Conservation (phyloP, 1,140 invertebrate species). For the Sogatella furcifera region DNA sequence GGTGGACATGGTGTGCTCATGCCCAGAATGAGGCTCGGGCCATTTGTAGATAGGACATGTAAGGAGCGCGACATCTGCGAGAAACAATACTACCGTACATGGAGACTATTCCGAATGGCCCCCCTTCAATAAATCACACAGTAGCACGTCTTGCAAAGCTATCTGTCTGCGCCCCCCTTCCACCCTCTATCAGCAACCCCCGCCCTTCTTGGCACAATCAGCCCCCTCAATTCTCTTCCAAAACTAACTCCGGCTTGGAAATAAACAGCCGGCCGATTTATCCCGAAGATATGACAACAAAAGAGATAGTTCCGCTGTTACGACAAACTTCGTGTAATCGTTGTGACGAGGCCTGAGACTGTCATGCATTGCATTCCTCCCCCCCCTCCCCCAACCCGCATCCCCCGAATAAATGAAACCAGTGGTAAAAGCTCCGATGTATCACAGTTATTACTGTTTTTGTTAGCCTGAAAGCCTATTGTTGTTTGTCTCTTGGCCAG, state of each 20-base stretch:
- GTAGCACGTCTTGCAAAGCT: too few relatives aligned
- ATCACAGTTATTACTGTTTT: too few relatives aligned
- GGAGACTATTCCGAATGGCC: too few relatives aligned
- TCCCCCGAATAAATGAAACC: too few relatives aligned
- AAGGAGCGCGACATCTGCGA: neutral
- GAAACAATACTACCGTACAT: neutral
- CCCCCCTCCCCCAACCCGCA: too few relatives aligned
- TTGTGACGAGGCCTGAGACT: too few relatives aligned
- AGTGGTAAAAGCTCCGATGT: too few relatives aligned
- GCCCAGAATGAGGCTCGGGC: neutral
- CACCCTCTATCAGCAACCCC: neutral
- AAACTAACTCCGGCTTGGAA: neutral
- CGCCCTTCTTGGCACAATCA: neutral
- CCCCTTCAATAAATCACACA: neutral
- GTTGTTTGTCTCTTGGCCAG: neutral
- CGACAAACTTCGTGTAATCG: too few relatives aligned
- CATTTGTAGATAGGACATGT: neutral
- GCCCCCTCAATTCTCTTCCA: neutral
- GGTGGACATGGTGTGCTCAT: neutral
- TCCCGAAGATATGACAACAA: neutral
- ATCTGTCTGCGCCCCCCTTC: too few relatives aligned
- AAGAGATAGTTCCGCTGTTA: neutral
- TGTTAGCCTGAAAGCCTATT: too few relatives aligned
- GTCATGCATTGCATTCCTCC: too few relatives aligned
- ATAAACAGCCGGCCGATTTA: neutral